Base-by-base conservation (phyloP, 2,888 invertebrate genomes). In the Mylabris sibirica region DNA sequence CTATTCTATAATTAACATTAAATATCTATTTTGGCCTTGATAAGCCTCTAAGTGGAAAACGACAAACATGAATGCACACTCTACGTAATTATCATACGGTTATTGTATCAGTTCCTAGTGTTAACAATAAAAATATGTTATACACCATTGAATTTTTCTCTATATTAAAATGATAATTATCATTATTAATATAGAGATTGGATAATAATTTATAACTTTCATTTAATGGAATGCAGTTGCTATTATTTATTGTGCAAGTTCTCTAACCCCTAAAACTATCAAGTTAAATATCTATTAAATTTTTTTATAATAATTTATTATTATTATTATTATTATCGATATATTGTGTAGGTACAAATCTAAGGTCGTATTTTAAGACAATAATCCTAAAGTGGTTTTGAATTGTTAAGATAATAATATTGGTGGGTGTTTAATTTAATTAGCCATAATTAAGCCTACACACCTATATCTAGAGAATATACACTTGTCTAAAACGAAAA, bases 361-460 rank as follows among this genome's bases (percentile, higher is more conserved):
- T 49, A 49, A 49, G 49, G 49, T 49, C 11, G 49, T 49, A 49
- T 22, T 49, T 49, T 20, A 20, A 49, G 49, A 49, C 49, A 20
- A 49, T 30, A 30, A 30, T 30, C 30, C 30, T 30, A 30, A n/a
- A 30, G 30, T 30, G 5, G 3, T 30, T 49, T 49, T 22, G 11
- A 49, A 20, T 49, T 49, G 3, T 49, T 20, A 20, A 20, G 49
- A 20, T 49, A 49, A 49, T 49, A 20, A 12, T 11, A 44, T 44
- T n/a, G 11, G 20, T 49, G 49, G 49, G 49, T 20, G 49, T 49
- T 20, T 49, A 49, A 49, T 49, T 49, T 49, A 20, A 49, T 49
- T 49, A 49, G 11, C 49, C 2, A 8, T 12, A 49, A 49, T 49
- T 11, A 49, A 49, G 4, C 49, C 49, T 49, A 49, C 49, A 49